Evolutionary conservation across 2,888 invertebrate genomes (phyloP).

Genomic region (Amblyjoppa proteus): DNA sequence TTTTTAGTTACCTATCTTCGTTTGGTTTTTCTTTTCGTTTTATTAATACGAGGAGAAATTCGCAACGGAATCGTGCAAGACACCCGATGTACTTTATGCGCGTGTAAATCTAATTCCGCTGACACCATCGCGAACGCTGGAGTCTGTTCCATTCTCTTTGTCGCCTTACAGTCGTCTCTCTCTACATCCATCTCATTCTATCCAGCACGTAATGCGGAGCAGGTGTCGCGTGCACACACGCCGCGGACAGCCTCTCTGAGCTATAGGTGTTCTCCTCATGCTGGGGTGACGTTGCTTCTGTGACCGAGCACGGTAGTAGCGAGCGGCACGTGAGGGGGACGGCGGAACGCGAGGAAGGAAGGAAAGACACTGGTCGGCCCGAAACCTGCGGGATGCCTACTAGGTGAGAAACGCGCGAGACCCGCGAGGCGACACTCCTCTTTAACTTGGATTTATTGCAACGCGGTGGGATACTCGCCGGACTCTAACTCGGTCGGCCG

Average conservation of each 20-base stretch:
- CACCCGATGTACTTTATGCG: slow-evolving; percentile 64
- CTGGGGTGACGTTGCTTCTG: slow-evolving; percentile 24
- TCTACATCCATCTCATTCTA: slow-evolving; percentile 28
- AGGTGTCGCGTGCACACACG: slow-evolving; percentile 67
- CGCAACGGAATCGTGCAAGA: slow-evolving; percentile 15
- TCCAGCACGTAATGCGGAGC: slow-evolving; percentile 51
- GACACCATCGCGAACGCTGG: slow-evolving; percentile 59
- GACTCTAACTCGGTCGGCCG: slow-evolving; percentile 37
- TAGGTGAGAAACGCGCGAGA: slow-evolving; percentile 65
- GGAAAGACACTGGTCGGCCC: slow-evolving; percentile 30
- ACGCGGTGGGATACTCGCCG: slow-evolving; percentile 45
- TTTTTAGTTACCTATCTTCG: slow-evolving; percentile 2
- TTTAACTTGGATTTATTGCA: slow-evolving; percentile 63
- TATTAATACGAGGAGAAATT: slow-evolving; percentile 53
- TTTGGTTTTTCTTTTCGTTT: neutral
- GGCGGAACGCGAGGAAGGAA: slow-evolving; percentile 17
- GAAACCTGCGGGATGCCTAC: slow-evolving; percentile 57
- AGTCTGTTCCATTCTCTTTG: slow-evolving; percentile 39
- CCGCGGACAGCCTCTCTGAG: slow-evolving; percentile 59
- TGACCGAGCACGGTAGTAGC: slow-evolving; percentile 27
- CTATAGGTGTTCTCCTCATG: slow-evolving; percentile 48
- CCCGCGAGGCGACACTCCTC: slow-evolving; percentile 50
- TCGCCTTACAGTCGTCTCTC: neutral
- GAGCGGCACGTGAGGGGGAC: slow-evolving; percentile 31
- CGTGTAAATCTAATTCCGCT: slow-evolving; percentile 72